These are phyloP conservation scores for Temnopleurus reevesii DNA, from an alignment of 53 echinoderm and acorn worm species.

Conservation along the genomic window DNA sequence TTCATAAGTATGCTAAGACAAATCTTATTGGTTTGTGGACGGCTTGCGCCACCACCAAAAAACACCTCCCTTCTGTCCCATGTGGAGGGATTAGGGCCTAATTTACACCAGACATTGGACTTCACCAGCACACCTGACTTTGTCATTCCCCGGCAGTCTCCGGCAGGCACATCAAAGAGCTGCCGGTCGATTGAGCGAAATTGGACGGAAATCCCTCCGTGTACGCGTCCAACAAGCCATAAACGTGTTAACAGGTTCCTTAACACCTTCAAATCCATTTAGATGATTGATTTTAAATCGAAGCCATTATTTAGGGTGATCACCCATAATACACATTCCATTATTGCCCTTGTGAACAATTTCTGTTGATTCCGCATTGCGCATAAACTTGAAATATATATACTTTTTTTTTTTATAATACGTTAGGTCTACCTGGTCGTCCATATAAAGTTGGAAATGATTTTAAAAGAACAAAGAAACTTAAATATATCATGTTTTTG, in stretches of 20 bases:
- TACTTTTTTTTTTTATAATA: too few relatives aligned
- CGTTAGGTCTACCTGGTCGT: too few relatives aligned
- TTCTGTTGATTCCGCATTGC: too few relatives aligned
- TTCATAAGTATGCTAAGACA: background rate
- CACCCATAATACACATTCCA: too few relatives aligned
- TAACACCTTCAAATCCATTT: constrained; percentile 31
- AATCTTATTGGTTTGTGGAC: too few relatives aligned
- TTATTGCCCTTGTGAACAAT: background rate
- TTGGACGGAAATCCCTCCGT: constrained; percentile 55
- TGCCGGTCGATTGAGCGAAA: constrained; percentile 13
- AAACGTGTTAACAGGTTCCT: constrained; percentile 60
- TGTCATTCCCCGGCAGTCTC: background rate
- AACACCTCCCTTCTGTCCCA: constrained; percentile 27
- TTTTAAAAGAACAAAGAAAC: too few relatives aligned
- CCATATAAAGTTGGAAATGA: too few relatives aligned
- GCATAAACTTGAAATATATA: too few relatives aligned
- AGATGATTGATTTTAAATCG: constrained; percentile 37
- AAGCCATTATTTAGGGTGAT: constrained; percentile 28
- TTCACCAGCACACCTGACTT: constrained; percentile 30
- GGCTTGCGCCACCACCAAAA: too few relatives aligned
- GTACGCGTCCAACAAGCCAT: constrained; percentile 30
- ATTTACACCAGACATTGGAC: constrained; percentile 50
- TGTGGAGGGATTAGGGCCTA: constrained; percentile 44
- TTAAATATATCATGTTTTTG: too few relatives aligned
- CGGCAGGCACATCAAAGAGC: constrained; percentile 10